Percentiles rank a stretch among this genome's conserved stretches.
Conservation (phyloP, 2,113 vertebrate genomes). For the Pachypanchax playfairii region DNA sequence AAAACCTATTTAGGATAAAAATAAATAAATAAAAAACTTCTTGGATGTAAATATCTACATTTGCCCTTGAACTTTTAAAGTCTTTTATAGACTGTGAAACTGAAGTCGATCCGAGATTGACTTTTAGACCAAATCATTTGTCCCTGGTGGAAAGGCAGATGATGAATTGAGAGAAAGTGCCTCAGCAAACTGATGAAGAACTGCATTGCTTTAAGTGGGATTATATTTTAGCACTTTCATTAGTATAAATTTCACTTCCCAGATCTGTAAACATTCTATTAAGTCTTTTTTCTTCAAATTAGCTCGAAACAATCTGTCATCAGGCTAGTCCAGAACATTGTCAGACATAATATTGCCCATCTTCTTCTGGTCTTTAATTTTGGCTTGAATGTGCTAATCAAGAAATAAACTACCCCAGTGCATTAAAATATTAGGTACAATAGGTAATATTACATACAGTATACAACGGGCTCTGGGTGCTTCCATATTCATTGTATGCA, state of each 20-base stretch:
- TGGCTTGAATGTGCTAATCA: slow-evolving; percentile 43
- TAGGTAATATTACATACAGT: slow-evolving; percentile 61
- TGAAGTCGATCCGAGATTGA: slow-evolving; percentile 58
- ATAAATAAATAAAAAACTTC: slow-evolving; percentile 24
- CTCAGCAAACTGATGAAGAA: slow-evolving; percentile 10
- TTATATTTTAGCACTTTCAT: neutral
- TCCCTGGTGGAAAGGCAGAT: slow-evolving; percentile 50
- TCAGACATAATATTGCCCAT: slow-evolving; percentile 29
- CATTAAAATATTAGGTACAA: slow-evolving; percentile 48
- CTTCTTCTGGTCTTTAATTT: slow-evolving; percentile 32
- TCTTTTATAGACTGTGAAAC: slow-evolving; percentile 10
- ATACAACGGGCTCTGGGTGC: slow-evolving; percentile 36
- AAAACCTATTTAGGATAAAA: slow-evolving; percentile 25
- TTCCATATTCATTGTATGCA: slow-evolving; percentile 55
- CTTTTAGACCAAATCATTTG: slow-evolving; percentile 56
- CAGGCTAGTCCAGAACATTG: slow-evolving; percentile 30
- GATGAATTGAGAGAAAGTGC: slow-evolving; percentile 54
- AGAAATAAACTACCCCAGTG: neutral
- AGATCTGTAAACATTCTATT: neutral
- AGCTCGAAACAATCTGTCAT: slow-evolving; percentile 34
- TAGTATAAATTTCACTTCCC: too few species aligned
- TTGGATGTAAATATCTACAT: slow-evolving; percentile 28
- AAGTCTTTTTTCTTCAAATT: slow-evolving; percentile 26
- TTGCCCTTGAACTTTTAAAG: slow-evolving; percentile 16
- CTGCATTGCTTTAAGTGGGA: slow-evolving; percentile 10